Conservation (phyloP, 2,797 vertebrate genomes). For the Echeneis naucrates region DNA sequence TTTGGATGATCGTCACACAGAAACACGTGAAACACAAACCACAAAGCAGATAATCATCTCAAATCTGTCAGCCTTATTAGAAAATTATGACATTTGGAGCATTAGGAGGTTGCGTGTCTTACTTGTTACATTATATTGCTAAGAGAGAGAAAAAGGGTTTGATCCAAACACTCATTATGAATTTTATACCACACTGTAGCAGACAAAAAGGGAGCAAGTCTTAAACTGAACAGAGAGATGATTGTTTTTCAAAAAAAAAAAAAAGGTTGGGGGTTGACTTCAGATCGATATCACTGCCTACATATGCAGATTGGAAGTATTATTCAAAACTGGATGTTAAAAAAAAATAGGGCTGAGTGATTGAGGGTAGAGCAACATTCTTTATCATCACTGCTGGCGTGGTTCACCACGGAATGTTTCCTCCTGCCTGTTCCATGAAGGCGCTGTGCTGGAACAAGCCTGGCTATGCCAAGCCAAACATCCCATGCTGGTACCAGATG, state of each 20-base stretch:
- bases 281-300: slow-evolving; percentile 5
- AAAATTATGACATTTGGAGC: slow-evolving; percentile 18
- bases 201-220: neutral
- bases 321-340: slow-evolving; percentile 36
- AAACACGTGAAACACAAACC: slow-evolving; percentile 25
- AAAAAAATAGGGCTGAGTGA: slow-evolving; percentile 49
- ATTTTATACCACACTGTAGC: neutral
- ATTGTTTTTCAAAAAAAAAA: neutral
- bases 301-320: slow-evolving; percentile 20
- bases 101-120: slow-evolving; percentile 1
- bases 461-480: slow-evolving; percentile 83
- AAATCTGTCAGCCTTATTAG: slow-evolving; percentile 2
- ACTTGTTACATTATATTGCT: slow-evolving; percentile 10
- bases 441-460: slow-evolving; percentile 79
- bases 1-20: slow-evolving; percentile 44
- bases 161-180: slow-evolving; percentile 1
- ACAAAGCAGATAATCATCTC: slow-evolving; percentile 18
- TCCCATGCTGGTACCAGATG: slow-evolving; percentile 85
- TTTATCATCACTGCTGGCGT: slow-evolving; percentile 67
- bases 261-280: neutral
- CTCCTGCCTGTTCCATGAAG: slow-evolving; percentile 77
- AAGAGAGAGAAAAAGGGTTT: neutral
- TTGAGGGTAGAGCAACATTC: slow-evolving; percentile 64
- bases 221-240: neutral
- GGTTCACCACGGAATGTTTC: slow-evolving; percentile 73